A percentile compares a stretch with the other conserved stretches of the same genome.
Conservation (phyloP, 2,797 vertebrate species). For the Vultur gryphus region DNA sequence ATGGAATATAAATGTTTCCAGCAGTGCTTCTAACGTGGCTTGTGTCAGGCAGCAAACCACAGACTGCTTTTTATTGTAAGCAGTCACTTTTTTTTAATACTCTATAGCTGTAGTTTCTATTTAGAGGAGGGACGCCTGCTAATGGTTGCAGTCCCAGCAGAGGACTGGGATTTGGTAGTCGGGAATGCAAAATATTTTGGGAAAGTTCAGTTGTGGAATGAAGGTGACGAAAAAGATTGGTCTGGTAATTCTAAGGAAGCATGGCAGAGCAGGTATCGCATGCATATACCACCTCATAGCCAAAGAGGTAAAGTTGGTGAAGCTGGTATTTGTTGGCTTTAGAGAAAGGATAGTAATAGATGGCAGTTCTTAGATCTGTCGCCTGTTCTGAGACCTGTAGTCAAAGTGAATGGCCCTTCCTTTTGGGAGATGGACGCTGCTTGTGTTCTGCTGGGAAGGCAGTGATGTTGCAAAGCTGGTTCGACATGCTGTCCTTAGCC, state of each 20-base stretch:
- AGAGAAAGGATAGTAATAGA: background rate
- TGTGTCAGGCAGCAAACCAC: background rate
- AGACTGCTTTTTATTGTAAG: background rate
- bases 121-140: background rate
- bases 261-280: background rate
- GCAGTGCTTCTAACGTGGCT: background rate
- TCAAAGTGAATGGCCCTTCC: rapidly evolving
- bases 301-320: background rate
- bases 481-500: background rate
- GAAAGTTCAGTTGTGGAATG: background rate
- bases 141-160: background rate
- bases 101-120: background rate
- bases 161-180: background rate
- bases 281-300: rapidly evolving
- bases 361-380: background rate
- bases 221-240: background rate
- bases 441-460: background rate
- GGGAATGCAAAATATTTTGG: background rate
- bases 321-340: background rate
- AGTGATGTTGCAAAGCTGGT: background rate
- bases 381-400: background rate
- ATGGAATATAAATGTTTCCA: background rate
- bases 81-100: background rate
- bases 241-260: background rate
- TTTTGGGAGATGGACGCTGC: background rate